A percentile compares a stretch with the other conserved stretches of the same genome.
Conservation (phyloP, 1,140 invertebrate species). For the Drosophila insularis region DNA sequence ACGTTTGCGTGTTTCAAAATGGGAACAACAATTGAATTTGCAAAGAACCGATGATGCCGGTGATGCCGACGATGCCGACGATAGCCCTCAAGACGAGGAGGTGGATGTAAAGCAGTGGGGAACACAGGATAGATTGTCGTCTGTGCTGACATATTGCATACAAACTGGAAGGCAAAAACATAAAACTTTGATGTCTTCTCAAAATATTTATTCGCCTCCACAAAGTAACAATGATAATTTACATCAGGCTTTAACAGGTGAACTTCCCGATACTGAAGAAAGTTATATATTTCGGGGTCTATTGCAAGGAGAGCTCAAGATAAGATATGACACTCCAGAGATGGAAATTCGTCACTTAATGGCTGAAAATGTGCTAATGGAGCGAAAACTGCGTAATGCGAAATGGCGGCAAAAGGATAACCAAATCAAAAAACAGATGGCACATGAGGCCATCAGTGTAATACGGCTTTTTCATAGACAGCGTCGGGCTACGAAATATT, state of each 20-base stretch:
- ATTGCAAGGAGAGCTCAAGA: background rate
- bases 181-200: background rate
- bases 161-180: background rate
- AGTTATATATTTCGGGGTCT: background rate
- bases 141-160: background rate
- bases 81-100: no score
- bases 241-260: background rate
- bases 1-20: background rate
- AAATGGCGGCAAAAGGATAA: background rate
- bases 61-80: no score
- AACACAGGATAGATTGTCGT: background rate
- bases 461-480: background rate
- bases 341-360: background rate
- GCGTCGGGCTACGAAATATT: background rate
- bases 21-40: background rate
- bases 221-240: background rate
- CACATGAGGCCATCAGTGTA: background rate
- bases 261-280: background rate
- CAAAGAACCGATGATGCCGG: background rate
- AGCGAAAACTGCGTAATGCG: background rate
- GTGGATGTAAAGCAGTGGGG: no score
- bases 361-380: slow-evolving; percentile 11
- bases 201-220: background rate
- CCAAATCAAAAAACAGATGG: background rate
- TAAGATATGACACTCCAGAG: background rate